Conservation (phyloP, 2,113 vertebrate species). For the Anas platyrhynchos region DNA sequence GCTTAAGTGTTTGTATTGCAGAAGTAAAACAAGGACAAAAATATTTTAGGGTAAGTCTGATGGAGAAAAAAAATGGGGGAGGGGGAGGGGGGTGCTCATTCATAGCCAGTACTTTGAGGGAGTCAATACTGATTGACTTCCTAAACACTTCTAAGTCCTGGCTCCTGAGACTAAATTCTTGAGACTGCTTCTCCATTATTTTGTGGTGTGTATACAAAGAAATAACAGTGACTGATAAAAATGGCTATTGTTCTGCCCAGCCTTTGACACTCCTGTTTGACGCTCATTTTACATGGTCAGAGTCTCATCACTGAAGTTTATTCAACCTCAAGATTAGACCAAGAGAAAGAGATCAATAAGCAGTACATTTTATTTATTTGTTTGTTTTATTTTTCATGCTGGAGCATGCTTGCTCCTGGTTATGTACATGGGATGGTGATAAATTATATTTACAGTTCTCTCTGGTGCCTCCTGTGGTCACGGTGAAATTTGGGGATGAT, state of each 20-base stretch:
- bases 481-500: background rate
- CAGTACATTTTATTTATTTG: background rate
- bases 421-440: rapidly evolving
- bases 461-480: rapidly evolving
- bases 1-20: background rate
- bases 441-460: background rate
- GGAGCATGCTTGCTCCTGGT: background rate
- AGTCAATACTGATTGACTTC: background rate
- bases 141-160: background rate
- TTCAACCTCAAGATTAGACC: background rate
- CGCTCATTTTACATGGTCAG: background rate
- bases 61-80: background rate
- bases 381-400: background rate
- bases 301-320: rapidly evolving
- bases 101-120: rapidly evolving
- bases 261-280: rapidly evolving
- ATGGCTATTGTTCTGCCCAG: background rate
- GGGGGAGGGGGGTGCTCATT: no score
- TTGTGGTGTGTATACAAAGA: rapidly evolving
- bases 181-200: background rate
- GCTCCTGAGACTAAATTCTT: background rate
- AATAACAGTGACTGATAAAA: background rate
- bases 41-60: background rate
- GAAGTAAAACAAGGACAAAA: background rate
- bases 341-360: background rate